These are phyloP conservation scores for Luidia sarsii DNA, from an alignment of 53 echinoderm and acorn worm genomes.

Conservation along the genomic window DNA sequence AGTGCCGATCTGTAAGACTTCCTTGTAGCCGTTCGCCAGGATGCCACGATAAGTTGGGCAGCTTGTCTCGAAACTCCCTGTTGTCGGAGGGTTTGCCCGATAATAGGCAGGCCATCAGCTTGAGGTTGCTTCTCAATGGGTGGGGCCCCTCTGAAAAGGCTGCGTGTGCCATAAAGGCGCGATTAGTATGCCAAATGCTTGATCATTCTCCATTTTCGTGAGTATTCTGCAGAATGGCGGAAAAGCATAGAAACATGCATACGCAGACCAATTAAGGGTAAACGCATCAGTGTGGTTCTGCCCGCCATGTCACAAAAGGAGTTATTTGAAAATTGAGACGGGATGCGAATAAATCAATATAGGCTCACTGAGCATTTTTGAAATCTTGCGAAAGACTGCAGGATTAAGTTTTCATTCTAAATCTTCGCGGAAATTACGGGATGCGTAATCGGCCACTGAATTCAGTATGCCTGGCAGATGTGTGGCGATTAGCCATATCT, in stretches of 20 bases:
- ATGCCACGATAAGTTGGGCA: neutral
- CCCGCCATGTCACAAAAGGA: neutral
- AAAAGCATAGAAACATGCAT: neutral
- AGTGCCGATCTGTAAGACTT: neutral
- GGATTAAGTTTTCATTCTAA: neutral
- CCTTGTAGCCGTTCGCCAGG: neutral
- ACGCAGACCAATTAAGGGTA: neutral
- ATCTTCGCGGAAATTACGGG: neutral
- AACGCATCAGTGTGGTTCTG: neutral
- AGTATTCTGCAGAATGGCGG: neutral
- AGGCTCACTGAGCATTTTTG: neutral
- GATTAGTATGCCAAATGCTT: neutral
- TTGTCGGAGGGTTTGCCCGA: neutral
- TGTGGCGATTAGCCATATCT: too few relatives aligned
- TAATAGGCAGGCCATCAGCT: too few relatives aligned
- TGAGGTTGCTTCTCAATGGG: too few relatives aligned
- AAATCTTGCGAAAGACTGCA: neutral
- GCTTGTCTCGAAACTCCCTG: neutral
- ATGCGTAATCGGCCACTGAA: neutral
- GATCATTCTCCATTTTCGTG: neutral
- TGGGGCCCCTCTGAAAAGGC: neutral
- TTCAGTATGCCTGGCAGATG: conserved; percentile 1
- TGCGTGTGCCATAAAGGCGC: neutral
- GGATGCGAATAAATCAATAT: neutral
- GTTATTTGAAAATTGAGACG: neutral